Percentiles rank a stretch among this genome's conserved stretches.
Evolutionary conservation across 1,140 invertebrate species (phyloP).

Genomic region (Sinonovacula constricta): DNA sequence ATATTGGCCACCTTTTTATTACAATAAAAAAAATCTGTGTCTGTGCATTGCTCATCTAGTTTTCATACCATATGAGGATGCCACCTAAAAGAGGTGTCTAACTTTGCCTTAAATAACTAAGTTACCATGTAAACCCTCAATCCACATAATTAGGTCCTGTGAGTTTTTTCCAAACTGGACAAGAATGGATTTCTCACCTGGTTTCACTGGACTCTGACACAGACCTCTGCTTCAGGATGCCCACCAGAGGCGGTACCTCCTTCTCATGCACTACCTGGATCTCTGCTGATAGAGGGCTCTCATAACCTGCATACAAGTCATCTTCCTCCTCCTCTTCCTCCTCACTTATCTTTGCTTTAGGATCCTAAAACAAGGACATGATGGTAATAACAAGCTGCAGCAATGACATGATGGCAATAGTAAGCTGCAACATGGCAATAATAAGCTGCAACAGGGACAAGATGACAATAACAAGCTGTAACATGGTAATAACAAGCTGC

Average conservation of each 20-base stretch:
- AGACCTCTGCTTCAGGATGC: slow-evolving; percentile 76
- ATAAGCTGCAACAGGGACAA: background rate
- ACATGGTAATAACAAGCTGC: background rate
- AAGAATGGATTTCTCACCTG: too few relatives aligned
- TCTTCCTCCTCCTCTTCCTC: slow-evolving; percentile 59
- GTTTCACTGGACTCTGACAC: slow-evolving; percentile 77
- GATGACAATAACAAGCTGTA: background rate
- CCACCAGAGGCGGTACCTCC: slow-evolving; percentile 67
- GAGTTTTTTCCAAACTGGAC: too few relatives aligned
- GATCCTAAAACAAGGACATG: slow-evolving; percentile 8
- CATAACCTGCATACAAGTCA: slow-evolving; percentile 46
- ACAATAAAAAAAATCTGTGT: too few relatives aligned
- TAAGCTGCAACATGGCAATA: background rate
- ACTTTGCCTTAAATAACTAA: too few relatives aligned
- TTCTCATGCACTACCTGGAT: slow-evolving; percentile 73
- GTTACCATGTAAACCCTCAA: too few relatives aligned
- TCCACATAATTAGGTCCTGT: too few relatives aligned
- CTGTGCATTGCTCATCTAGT: too few relatives aligned
- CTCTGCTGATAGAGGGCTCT: slow-evolving; percentile 63
- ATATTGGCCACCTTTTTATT: too few relatives aligned
- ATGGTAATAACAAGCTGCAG: background rate
- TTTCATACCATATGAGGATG: too few relatives aligned
- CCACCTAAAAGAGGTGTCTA: too few relatives aligned
- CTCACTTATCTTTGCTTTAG: slow-evolving; percentile 10
- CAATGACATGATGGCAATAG: background rate